A percentile compares a stretch with the other conserved stretches of the same genome.
These are phyloP conservation scores for Cyprinodon variegatus DNA, from an alignment of 2,113 vertebrate species.

Conservation along the genomic window DNA sequence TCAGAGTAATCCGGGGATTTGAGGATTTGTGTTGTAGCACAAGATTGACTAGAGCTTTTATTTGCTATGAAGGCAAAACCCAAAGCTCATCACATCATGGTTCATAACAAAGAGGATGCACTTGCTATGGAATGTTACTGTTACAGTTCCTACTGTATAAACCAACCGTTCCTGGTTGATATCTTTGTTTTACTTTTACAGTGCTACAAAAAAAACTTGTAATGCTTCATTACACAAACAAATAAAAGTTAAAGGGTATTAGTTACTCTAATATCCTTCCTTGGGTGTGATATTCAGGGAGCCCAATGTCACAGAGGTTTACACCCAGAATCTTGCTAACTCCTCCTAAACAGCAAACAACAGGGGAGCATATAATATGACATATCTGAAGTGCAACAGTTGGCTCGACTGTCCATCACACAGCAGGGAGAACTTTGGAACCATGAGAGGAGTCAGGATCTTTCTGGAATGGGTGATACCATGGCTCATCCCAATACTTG, in stretches of 20 bases:
- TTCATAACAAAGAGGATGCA: conserved; percentile 8
- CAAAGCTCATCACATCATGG: conserved; percentile 14
- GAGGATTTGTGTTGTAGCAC: background rate
- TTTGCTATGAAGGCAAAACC: conserved; percentile 1
- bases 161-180: background rate
- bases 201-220: background rate
- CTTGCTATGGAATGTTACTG: background rate
- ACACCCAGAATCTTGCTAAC: conserved; percentile 33
- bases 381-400: conserved; percentile 1
- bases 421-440: conserved; percentile 1
- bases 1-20: background rate
- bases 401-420: background rate
- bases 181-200: background rate
- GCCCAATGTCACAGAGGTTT: conserved; percentile 10
- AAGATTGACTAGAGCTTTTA: background rate
- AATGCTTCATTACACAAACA: background rate
- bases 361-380: conserved; percentile 38
- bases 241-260: conserved; percentile 21
- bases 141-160: background rate
- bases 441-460: conserved; percentile 46
- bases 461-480: conserved; percentile 46
- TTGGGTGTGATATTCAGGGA: conserved; percentile 33
- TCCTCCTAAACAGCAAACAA: conserved; percentile 64
- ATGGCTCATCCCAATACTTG: conserved; percentile 56
- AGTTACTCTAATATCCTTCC: background rate